phyloP scores from a whole-genome alignment of 2,113 vertebrate genomes.

The Megatriorchis doriae region DNA sequence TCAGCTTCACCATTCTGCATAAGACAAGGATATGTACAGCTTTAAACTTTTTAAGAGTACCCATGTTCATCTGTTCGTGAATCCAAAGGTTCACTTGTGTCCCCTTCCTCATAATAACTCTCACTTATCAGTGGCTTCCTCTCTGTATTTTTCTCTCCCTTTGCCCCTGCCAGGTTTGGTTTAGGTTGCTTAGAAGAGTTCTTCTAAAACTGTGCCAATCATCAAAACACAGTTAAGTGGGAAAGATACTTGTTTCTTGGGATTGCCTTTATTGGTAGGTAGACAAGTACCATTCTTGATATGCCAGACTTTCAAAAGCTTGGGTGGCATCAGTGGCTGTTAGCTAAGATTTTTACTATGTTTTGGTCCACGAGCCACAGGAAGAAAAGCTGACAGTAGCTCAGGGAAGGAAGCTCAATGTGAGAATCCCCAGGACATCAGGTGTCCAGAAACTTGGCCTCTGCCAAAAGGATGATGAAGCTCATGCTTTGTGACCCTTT shows the following conservation, averaged over 20 bases:
- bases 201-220: background rate
- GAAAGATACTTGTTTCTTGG: background rate
- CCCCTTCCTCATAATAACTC: background rate
- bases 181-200: background rate
- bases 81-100: background rate
- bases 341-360: background rate
- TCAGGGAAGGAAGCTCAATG: background rate
- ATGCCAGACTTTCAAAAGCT: background rate
- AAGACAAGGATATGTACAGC: background rate
- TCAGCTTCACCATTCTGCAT: background rate
- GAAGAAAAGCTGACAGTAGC: background rate
- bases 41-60: background rate
- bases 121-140: background rate
- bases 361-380: background rate
- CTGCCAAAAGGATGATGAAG: background rate
- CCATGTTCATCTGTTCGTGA: background rate
- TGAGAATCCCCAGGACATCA: background rate
- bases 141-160: background rate
- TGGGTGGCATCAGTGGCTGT: fast-evolving
- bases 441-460: background rate
- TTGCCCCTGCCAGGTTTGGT: background rate
- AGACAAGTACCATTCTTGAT: background rate
- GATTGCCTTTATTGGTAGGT: background rate
- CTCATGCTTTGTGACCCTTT: background rate
- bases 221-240: background rate